Percentiles rank a stretch among this genome's conserved stretches.
phyloP scores from a whole-genome alignment of 1,140 invertebrate species.

The Heliconius himera region DNA sequence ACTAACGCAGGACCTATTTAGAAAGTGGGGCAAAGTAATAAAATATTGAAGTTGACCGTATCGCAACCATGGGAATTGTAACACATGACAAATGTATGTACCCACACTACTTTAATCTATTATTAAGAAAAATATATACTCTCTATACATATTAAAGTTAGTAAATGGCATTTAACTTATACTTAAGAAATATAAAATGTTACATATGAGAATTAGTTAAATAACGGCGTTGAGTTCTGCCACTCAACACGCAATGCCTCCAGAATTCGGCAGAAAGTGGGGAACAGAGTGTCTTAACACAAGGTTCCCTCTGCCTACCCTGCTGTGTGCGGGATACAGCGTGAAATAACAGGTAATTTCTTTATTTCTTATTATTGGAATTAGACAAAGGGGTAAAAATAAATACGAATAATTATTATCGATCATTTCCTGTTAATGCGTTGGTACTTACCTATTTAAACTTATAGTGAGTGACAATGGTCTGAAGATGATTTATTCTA shows the following conservation, averaged over 20 bases:
- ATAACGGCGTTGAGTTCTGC: too few relatives aligned
- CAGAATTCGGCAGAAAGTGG: too few relatives aligned
- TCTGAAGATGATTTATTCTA: too few relatives aligned
- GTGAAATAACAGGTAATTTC: background rate
- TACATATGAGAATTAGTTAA: background rate
- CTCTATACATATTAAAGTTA: background rate
- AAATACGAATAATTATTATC: too few relatives aligned
- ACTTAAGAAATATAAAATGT: background rate
- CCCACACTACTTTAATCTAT: slow-evolving; percentile 25
- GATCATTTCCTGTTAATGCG: too few relatives aligned
- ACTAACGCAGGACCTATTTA: slow-evolving; percentile 18
- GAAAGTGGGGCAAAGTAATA: slow-evolving; percentile 35
- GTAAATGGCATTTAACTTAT: background rate
- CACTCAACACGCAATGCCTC: too few relatives aligned
- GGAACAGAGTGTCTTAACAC: too few relatives aligned
- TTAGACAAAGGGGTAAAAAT: background rate
- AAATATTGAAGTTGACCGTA: slow-evolving; percentile 36
- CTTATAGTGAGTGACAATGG: too few relatives aligned
- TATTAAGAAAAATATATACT: background rate
- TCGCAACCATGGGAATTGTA: slow-evolving; percentile 32
- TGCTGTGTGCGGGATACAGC: too few relatives aligned
- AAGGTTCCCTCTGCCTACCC: too few relatives aligned
- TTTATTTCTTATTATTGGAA: background rate
- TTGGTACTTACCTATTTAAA: too few relatives aligned
- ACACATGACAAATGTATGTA: slow-evolving; percentile 25